These are phyloP conservation scores for Sebastes steindachneri DNA, from an alignment of 2,797 vertebrate genomes.

Conservation along the genomic window DNA sequence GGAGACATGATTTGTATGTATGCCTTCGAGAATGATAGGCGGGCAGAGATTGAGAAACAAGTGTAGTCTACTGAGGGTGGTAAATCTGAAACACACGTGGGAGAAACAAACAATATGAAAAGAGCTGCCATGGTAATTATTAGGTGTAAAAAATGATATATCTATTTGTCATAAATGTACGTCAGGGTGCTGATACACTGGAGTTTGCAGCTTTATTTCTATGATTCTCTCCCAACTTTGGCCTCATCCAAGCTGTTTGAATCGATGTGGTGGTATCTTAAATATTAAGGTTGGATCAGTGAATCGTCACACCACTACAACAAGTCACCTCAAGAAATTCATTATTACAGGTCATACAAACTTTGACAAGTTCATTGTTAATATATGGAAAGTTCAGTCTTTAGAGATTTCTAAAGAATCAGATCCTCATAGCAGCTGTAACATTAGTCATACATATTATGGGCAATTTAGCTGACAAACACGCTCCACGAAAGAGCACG, in stretches of 20 bases:
- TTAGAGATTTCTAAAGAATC: not conserved
- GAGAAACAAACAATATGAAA: slow-evolving; percentile 5
- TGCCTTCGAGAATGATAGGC: not conserved
- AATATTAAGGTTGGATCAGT: not conserved
- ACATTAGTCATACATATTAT: slow-evolving; percentile 4
- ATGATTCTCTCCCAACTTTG: not conserved
- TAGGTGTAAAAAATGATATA: not conserved
- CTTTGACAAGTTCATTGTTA: not conserved
- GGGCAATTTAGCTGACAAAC: slow-evolving; percentile 28
- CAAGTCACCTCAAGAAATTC: not conserved
- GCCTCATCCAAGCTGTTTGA: not conserved
- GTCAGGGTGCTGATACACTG: not conserved
- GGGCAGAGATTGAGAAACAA: slow-evolving; percentile 5
- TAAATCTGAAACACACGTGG: not conserved
- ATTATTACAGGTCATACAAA: slow-evolving; percentile 3
- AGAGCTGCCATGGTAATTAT: not conserved
- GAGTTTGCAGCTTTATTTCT: not conserved
- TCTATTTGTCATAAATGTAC: not conserved
- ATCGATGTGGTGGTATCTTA: not conserved
- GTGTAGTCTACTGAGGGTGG: not conserved
- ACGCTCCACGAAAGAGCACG: not conserved
- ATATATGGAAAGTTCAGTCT: not conserved
- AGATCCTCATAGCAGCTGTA: not conserved
- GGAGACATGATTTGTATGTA: not conserved
- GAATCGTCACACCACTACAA: not conserved